Evolutionary conservation across 2,113 vertebrate species (phyloP).

Genomic region (Hippocampus abdominalis): DNA sequence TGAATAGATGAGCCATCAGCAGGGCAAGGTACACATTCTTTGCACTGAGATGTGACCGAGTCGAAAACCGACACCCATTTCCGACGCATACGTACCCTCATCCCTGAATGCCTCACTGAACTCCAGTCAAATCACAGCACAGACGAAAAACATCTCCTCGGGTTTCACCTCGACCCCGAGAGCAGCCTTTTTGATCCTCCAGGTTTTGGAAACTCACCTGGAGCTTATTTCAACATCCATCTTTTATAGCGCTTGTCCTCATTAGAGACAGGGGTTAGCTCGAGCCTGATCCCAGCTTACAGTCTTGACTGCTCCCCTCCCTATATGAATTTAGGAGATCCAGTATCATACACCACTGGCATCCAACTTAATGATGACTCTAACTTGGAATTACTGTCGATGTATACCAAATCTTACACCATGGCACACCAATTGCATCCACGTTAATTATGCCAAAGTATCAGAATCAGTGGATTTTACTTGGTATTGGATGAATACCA

Average conservation of each 20-base stretch:
- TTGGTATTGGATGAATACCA: too few relatives aligned
- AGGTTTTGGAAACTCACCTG: not conserved
- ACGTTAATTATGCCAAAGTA: too few relatives aligned
- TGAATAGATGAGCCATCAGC: conserved; percentile 23
- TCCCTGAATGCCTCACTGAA: not conserved
- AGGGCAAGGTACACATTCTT: conserved; percentile 1
- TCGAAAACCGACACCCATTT: not conserved
- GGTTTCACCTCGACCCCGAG: not conserved
- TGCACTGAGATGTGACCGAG: not conserved
- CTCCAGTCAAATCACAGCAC: not conserved
- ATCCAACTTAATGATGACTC: too few relatives aligned
- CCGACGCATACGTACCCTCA: not conserved
- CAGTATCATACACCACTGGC: too few relatives aligned
- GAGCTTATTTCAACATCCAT: not conserved
- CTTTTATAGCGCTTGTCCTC: not conserved
- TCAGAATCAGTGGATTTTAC: too few relatives aligned
- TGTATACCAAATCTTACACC: too few relatives aligned
- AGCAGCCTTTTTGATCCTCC: not conserved
- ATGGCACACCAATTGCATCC: too few relatives aligned
- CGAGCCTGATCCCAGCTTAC: too few relatives aligned
- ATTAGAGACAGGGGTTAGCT: not conserved
- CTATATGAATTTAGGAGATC: too few relatives aligned
- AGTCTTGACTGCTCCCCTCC: too few relatives aligned
- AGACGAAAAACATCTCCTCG: not conserved
- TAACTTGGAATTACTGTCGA: too few relatives aligned